Percentiles rank a stretch among this genome's conserved stretches.
These are phyloP conservation scores for Oligia latruncula DNA, from an alignment of 2,888 invertebrate genomes.

Conservation along the genomic window DNA sequence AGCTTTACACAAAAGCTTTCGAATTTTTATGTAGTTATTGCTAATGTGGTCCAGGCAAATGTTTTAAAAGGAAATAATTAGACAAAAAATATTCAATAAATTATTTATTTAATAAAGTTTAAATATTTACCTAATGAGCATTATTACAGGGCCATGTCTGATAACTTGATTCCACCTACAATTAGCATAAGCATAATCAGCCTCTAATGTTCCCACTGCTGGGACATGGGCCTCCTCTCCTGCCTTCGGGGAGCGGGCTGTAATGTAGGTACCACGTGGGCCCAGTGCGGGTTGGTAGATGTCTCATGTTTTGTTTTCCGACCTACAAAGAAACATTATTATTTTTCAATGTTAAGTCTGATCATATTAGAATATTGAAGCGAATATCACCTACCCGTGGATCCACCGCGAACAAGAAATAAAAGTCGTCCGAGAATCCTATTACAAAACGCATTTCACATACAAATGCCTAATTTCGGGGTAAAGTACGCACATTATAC, in stretches of 20 bases:
- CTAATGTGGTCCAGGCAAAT: constrained; percentile 12
- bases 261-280: too few species aligned
- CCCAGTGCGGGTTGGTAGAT: too few species aligned
- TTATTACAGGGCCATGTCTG: not conserved
- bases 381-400: constrained; percentile 65
- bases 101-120: not conserved
- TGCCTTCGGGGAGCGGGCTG: too few species aligned
- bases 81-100: not conserved
- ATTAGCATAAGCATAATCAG: too few species aligned
- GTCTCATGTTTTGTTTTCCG: too few species aligned
- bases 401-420: constrained; percentile 78
- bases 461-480: constrained; percentile 90
- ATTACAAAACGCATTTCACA: constrained; percentile 90
- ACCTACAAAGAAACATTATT: not conserved
- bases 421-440: constrained; percentile 86
- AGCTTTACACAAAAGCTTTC: constrained; percentile 65
- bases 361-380: constrained; percentile 60
- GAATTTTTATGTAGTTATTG: constrained; percentile 68
- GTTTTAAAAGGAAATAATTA: constrained; percentile 18
- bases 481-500: constrained; percentile 90
- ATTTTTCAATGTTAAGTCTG: not conserved
- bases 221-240: too few species aligned
- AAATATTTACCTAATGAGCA: not conserved
- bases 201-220: too few species aligned
- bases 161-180: not conserved